Conservation (phyloP, 2,888 invertebrate genomes). For the Tryphoninae sp. region DNA sequence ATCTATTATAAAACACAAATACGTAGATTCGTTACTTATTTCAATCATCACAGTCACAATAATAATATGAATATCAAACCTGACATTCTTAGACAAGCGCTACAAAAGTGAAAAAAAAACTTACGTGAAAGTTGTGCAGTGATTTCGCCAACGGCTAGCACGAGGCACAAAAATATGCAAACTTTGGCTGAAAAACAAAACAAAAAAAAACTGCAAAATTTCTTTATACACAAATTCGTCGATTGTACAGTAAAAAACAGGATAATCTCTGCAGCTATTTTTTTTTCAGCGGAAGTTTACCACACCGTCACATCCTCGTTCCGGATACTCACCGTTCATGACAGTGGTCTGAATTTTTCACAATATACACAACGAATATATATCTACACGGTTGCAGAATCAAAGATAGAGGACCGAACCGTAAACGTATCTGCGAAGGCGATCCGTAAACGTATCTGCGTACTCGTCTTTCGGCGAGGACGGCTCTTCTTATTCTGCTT, state of each 20-base stretch:
- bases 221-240: background rate
- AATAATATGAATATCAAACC: too few species aligned
- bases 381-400: background rate
- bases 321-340: conserved; percentile 60
- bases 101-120: conserved; percentile 13
- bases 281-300: conserved; percentile 13
- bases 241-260: background rate
- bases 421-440: conserved; percentile 31
- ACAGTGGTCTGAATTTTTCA: conserved; percentile 46
- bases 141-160: conserved; percentile 39
- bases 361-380: background rate
- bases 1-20: too few species aligned
- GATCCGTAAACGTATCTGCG: background rate
- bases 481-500: conserved; percentile 37
- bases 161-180: conserved; percentile 43
- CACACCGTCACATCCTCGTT: background rate
- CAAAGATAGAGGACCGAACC: background rate
- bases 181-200: conserved; percentile 51
- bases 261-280: background rate
- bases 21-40: too few species aligned
- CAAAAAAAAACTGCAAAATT: background rate
- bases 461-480: conserved; percentile 28
- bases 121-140: conserved; percentile 55
- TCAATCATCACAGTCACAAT: too few species aligned
- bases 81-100: background rate